Base-by-base conservation (phyloP, 2,113 vertebrate species). In the Saguinus imperator region DNA sequence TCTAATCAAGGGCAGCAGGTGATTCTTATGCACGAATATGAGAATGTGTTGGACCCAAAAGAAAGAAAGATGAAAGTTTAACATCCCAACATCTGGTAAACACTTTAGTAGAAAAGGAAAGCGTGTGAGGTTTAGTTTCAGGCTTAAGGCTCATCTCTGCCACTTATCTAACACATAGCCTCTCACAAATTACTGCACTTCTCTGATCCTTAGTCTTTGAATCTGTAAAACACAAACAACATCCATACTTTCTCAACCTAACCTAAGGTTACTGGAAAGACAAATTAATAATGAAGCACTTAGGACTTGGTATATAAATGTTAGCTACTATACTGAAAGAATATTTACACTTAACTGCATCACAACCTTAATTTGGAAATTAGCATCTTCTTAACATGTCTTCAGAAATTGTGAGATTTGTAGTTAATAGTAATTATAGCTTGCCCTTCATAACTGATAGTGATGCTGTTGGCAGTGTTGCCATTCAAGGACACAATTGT, bases 371-470 rank as follows among this genome's bases (percentile, higher is more conserved):
- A 52, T 55, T 88, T 61, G 57, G 82, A 95, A 93, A 94, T 91
- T 76, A 75, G 18, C 43, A 87, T 64, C 57, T 86, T 50, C 77
- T 20, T 82, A 90, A 68, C 13, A 89, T 92, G 83, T 95, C 61
- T 93, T 96, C 21, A 89, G 12, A 80, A 61, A 58, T 76, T 84
- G 79, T 73, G 32, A 94, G 84, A 5, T 79, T 86, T 94, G 29
- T 80, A 93, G 75, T 55, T 96, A 94, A 84, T 17, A 89, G 21
- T 95, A 92, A 95, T 57, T 91, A 57, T 32, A 79, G 29, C 82
- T 95, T 82, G 70, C 66, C 55, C 77, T 93, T 84, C 35, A 83
- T 58, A 88, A 70, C 9, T 43, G 58, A 57, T 27, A 77, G 6
- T 79, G 81, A 90, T 80, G 27, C 58, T 92, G 50, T 52, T 73